phyloP scores from a whole-genome alignment of 2,797 vertebrate species.

The Phrynocephalus vlangalii region DNA sequence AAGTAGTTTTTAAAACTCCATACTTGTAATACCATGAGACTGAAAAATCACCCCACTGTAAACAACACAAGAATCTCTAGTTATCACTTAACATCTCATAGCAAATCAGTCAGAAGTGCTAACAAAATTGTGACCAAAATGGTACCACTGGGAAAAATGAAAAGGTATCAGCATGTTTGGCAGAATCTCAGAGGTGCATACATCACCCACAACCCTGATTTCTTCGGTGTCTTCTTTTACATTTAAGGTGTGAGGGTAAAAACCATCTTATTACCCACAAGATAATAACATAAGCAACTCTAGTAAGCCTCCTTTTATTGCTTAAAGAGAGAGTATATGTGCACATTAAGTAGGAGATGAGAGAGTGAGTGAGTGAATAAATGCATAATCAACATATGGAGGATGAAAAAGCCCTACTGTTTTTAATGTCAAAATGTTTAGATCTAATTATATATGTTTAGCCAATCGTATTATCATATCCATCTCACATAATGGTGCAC shows the following conservation, averaged over 20 bases:
- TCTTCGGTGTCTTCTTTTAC: no score
- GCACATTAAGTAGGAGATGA: no score
- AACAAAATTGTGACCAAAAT: background rate
- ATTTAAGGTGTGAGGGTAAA: no score
- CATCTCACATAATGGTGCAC: no score
- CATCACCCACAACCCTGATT: no score
- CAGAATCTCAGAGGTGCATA: background rate
- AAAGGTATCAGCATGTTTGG: background rate
- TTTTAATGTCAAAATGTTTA: conserved; percentile 7
- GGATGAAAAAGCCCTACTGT: background rate
- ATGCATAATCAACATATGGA: no score
- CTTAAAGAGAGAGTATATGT: no score
- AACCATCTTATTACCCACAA: no score
- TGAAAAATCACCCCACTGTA: background rate
- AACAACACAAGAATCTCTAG: conserved; percentile 3
- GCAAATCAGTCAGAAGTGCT: background rate
- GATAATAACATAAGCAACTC: no score
- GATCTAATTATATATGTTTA: background rate
- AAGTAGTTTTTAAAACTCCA: background rate
- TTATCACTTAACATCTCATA: background rate
- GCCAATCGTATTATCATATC: background rate
- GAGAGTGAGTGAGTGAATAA: no score
- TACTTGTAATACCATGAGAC: background rate
- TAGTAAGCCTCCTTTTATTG: no score
- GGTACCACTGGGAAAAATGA: background rate